Base-by-base conservation (phyloP, 2,888 invertebrate species). In the Hermodice carunculata region DNA sequence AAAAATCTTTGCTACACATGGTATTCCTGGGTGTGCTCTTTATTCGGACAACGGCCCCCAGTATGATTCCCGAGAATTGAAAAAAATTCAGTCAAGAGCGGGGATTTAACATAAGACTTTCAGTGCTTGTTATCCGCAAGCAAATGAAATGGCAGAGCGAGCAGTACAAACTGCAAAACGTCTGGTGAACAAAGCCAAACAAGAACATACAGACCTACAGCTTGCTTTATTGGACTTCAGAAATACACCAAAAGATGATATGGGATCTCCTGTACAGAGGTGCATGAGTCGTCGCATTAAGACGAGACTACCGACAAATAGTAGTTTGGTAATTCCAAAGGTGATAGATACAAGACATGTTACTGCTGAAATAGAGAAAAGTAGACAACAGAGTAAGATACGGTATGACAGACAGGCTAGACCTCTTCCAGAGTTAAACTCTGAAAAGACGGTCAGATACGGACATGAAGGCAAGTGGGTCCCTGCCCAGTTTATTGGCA, bases 181-280 rank as follows among this genome's bases (percentile, higher is more conserved):
- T 8, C 11, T 51, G 51, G 11, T 51, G 28, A 8, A 8, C 6
- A 51, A 51, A 28, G 19, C 17, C 29, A 11, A 28, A 6, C 17
- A 51, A 14, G 11, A 11, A 8, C 8, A 19, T n/a, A 17, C 6
- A 26, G 51, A 51, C 19, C 28, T 22, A 17, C 28, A 51, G 8
- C 22, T 26, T 26, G 51, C 28, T 14, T 28, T 51, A 29, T 8
- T 51, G 6, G 22, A 51, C 31, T 26, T 24, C 26, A 51, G 51
- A 51, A 51, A 51, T 29, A 51, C 51, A 5, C 51, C 51, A 24
- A 24, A 29, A 51, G 51, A 51, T 28, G 51, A 51, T 6, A 8
- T 51, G 28, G 46, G 37, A 17, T 37, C 37, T 11, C 37, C 37
- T 37, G 37, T 37, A 8, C 37, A 44, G 22, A 44, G 46, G 19